phyloP scores from a whole-genome alignment of 1,140 invertebrate genomes.

The Archivesica marissinica region DNA sequence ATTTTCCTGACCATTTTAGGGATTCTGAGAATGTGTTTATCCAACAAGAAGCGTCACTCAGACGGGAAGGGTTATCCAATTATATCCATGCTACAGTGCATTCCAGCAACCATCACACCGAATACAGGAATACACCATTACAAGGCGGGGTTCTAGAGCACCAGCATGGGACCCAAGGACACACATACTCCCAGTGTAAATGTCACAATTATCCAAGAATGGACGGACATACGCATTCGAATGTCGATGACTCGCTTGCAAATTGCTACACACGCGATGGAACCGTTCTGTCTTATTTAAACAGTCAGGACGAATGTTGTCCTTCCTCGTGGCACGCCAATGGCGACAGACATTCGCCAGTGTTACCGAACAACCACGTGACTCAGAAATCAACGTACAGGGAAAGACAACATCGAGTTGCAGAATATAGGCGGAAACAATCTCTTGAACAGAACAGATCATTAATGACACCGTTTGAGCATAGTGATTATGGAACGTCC shows the following conservation, averaged over 20 bases:
- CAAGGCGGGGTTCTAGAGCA: no score
- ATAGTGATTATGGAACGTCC: not conserved
- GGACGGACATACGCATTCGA: no score
- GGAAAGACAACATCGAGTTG: slow-evolving; percentile 74
- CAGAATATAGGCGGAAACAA: slow-evolving; percentile 72
- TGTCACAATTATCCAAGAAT: no score
- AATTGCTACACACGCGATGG: slow-evolving; percentile 21
- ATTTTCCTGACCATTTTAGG: no score
- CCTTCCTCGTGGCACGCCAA: slow-evolving; percentile 76
- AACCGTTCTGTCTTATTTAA: slow-evolving; percentile 63
- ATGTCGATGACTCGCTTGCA: not conserved
- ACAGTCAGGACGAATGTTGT: slow-evolving; percentile 64
- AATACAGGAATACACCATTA: no score
- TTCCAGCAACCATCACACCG: slow-evolving; percentile 27
- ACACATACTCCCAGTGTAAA: no score
- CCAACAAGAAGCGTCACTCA: slow-evolving; percentile 73
- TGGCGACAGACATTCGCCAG: slow-evolving; percentile 75
- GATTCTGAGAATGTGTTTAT: slow-evolving; percentile 66
- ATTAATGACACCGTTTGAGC: not conserved
- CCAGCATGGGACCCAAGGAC: no score
- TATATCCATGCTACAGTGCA: slow-evolving; percentile 64
- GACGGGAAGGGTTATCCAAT: slow-evolving; percentile 67
- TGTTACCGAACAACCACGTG: slow-evolving; percentile 76
- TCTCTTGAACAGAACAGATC: slow-evolving; percentile 48
- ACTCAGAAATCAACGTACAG: slow-evolving; percentile 74